Evolutionary conservation across 2,888 invertebrate genomes (phyloP), one percentile per base, ranked within the genome.

Genomic region (Eristalis tenax): DNA sequence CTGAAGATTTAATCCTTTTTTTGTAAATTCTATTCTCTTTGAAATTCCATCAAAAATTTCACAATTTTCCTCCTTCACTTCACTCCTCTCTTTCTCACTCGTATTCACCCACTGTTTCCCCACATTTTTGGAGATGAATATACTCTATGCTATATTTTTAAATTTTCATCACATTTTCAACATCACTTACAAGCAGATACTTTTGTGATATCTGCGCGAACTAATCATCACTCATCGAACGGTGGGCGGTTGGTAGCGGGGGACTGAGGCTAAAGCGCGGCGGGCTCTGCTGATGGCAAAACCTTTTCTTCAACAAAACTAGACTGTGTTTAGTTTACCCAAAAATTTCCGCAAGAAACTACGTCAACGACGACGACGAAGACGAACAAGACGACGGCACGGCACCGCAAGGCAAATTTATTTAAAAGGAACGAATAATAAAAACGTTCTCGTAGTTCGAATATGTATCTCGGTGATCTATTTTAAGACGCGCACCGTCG

Each of bases 401-500:
- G 66, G 66, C 59, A 50, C 50, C 18, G 50, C 50, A 50, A 15
- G 43, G 43, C 43, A 43, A 43, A 18, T 18, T 50, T 50, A 18
- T 50, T 50, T 18, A 61, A 80, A 85, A 63, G 56, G 18, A 76
- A 79, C 43, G 40, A 71, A 73, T 23, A 59, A 73, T 61, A 76
- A 78, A 83, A 78, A 83, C 50, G 56, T 75, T 70, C 68, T 50
- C 38, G 71, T 73, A 73, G 18, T 50, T 50, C 43, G 32, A 32
- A 83, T 83, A 77, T 83, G 66, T 83, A 74, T 68, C 50, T 50
- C 71, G 50, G 65, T 66, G 69, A 38, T 87, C 87, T 87, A 87
- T 87, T 87, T 87, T 87, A 80, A 80, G 87, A 87, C 56, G 65
- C 87, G 75, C 71, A 79, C 75, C 75, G 78, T 87, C 75, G 70